phyloP scores from a whole-genome alignment of 1,140 invertebrate species.

The Kradibia gibbosae region DNA sequence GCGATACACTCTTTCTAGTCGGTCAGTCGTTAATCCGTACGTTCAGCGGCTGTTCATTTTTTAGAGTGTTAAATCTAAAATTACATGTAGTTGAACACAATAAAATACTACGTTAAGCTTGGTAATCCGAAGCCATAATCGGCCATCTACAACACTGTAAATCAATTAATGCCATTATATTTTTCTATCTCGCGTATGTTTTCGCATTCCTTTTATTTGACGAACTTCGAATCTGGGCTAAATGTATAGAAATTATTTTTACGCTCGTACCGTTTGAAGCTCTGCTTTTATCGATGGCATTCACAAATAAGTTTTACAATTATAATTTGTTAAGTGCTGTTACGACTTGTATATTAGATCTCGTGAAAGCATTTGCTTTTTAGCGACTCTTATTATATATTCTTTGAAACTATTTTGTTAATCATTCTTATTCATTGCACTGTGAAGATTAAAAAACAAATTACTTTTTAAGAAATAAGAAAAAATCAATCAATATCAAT shows the following conservation, averaged over 20 bases:
- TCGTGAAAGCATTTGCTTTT: no score
- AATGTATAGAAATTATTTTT: not conserved
- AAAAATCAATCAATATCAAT: no score
- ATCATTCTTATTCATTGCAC: no score
- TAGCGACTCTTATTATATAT: no score
- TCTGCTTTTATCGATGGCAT: no score
- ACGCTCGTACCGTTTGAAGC: not conserved
- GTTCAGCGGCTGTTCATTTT: not conserved
- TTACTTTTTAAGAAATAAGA: no score
- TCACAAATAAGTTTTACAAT: no score
- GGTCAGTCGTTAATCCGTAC: not conserved
- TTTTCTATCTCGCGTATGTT: slow-evolving; percentile 6
- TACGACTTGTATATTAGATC: no score
- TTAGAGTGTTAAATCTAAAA: slow-evolving; percentile 17
- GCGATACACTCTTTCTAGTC: not conserved
- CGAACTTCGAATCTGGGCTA: not conserved
- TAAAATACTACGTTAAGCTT: not conserved
- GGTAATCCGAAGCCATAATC: slow-evolving; percentile 42
- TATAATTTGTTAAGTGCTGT: no score
- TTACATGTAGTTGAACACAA: slow-evolving; percentile 11
- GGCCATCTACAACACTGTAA: not conserved
- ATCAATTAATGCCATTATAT: slow-evolving; percentile 37
- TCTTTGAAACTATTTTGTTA: no score
- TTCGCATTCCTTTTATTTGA: not conserved
- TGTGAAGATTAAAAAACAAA: no score